Percentiles rank a stretch among this genome's conserved stretches.
Conservation (phyloP, 2,113 vertebrate species). For the Nansenia antarctica region DNA sequence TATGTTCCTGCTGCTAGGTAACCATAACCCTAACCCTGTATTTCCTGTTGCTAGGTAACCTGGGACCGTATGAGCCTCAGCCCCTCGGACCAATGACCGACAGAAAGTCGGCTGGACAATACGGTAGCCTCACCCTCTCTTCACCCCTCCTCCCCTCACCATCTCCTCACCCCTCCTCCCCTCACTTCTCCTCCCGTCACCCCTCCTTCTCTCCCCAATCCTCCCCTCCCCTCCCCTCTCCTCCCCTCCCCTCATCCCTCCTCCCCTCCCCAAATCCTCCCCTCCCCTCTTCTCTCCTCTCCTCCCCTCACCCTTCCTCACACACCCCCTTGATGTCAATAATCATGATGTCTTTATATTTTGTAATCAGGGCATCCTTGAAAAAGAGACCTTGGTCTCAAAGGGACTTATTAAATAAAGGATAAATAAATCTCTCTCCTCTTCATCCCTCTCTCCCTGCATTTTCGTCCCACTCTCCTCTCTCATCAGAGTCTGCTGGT, state of each 20-base stretch:
- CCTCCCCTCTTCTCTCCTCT: too few relatives aligned
- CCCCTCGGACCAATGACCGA: constrained; percentile 50
- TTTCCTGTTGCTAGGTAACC: constrained; percentile 36
- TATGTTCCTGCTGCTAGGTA: constrained; percentile 31
- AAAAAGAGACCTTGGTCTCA: too few relatives aligned
- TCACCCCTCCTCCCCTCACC: not conserved
- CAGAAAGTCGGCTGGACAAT: constrained; percentile 31
- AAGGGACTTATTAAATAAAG: too few relatives aligned
- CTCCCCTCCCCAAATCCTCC: too few relatives aligned
- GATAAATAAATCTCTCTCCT: too few relatives aligned
- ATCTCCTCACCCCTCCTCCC: not conserved
- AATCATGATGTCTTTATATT: too few relatives aligned
- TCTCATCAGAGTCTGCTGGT: constrained; percentile 30
- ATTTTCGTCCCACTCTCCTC: not conserved
- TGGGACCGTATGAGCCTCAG: constrained; percentile 41
- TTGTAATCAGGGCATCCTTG: too few relatives aligned
- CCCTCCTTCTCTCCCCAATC: not conserved
- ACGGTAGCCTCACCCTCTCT: constrained; percentile 15
- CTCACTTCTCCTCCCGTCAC: not conserved
- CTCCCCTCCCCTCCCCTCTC: too few relatives aligned
- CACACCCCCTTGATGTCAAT: too few relatives aligned
- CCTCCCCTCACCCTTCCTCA: too few relatives aligned
- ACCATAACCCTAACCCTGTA: constrained; percentile 11
- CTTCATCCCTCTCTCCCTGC: not conserved
- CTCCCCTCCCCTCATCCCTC: too few relatives aligned